Evolutionary conservation across 2,113 vertebrate species (phyloP).

Genomic region (Lampris incognitus): DNA sequence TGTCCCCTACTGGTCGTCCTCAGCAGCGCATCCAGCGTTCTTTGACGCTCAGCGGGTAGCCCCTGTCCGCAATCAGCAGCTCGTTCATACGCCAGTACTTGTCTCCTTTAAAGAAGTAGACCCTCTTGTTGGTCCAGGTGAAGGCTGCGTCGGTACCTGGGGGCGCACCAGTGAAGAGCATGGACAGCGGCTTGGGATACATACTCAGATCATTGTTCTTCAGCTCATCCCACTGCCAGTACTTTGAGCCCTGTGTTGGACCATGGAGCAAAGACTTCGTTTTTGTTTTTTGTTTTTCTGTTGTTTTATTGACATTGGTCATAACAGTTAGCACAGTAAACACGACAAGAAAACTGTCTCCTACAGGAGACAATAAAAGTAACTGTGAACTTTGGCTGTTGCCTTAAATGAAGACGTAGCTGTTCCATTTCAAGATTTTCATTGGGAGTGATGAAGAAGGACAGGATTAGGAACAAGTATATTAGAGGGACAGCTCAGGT

Average conservation of each 20-base stretch:
- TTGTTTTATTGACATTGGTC: too few relatives aligned
- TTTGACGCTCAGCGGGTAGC: slow-evolving; percentile 84
- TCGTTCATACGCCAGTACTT: slow-evolving; percentile 87
- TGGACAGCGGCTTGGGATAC: slow-evolving; percentile 85
- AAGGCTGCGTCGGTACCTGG: slow-evolving; percentile 81
- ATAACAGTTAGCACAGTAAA: background rate
- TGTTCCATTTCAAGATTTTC: too few relatives aligned
- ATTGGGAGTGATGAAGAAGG: too few relatives aligned
- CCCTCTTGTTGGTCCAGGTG: slow-evolving; percentile 86
- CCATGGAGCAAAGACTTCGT: background rate
- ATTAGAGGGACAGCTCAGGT: too few relatives aligned
- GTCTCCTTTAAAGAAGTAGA: slow-evolving; percentile 89
- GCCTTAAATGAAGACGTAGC: too few relatives aligned
- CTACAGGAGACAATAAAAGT: too few relatives aligned
- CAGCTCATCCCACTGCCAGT: slow-evolving; percentile 91
- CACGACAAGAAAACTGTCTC: background rate
- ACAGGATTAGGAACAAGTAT: too few relatives aligned
- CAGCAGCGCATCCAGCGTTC: slow-evolving; percentile 88
- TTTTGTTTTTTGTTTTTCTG: too few relatives aligned
- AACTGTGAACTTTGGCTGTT: too few relatives aligned
- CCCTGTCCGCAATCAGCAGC: slow-evolving; percentile 80
- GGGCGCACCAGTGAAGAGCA: slow-evolving; percentile 83
- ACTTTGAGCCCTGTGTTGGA: slow-evolving; percentile 71
- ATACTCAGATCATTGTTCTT: slow-evolving; percentile 73
- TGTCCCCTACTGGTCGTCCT: slow-evolving; percentile 57